Base-by-base conservation (phyloP, 2,113 vertebrate genomes). In the Paracanthobrama guichenoti region DNA sequence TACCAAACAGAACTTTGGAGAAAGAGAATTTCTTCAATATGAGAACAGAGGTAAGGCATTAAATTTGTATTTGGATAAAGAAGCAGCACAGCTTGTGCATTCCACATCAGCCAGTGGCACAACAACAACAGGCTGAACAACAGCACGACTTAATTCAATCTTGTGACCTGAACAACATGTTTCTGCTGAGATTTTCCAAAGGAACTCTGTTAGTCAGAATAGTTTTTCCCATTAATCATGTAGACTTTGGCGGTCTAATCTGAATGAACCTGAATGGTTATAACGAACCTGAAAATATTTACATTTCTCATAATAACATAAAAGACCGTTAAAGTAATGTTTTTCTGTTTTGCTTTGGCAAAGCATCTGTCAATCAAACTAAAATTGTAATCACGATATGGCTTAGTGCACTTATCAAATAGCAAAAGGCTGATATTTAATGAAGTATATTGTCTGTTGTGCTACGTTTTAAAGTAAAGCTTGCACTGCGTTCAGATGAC, bases 111-210 rank as follows among this genome's bases (percentile, higher is more conserved):
- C 14, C n/a, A 46, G 14, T 62, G 31, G 48, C 77, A 14, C 44
- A 28, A 74, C 46, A 79, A 44, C 31, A 48, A 64, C 75, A 78
- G 50, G 11, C 18, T 22, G 22, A 22, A 62, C 55, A 59, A 42
- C 76, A 60, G 22, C n/a, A 18, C 31, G n/a, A 20, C 55, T 84
- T 74, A 42, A 84, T 50, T 64, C 57, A 59, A 78, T 79, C 81
- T 74, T 22, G n/a, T 80, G 76, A 84, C 55, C 67, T 46, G 24
- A 74, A 62, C 14, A 79, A 83, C 69, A 57, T 28, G 79, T 67
- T 80, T 53, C 28, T 67, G 44, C 31, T 57, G 75, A 16, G 44
- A 71, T 31, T 31, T 42, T 53, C 42, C 62, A 75, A 31, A 9
- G 59, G 20, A 86, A 46, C 28, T 10, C 48, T 48, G 20, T 22